Evolutionary conservation across 2,113 vertebrate species (phyloP).

Genomic region (Oncorhynchus mykiss): DNA sequence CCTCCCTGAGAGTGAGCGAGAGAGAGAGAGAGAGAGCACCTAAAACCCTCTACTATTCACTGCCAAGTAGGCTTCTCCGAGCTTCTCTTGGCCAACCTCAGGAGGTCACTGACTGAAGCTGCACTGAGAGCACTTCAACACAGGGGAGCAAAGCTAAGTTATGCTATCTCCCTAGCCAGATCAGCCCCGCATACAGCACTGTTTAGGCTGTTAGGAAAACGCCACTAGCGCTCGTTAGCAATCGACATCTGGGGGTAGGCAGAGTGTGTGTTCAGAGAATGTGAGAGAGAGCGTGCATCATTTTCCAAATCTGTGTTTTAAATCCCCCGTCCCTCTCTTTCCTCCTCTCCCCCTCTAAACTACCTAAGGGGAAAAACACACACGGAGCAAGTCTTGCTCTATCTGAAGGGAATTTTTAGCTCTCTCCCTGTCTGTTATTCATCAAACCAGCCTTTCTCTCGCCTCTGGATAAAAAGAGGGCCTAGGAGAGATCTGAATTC

Average conservation of each 20-base stretch:
- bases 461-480: background rate
- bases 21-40: too few relatives aligned
- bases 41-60: too few relatives aligned
- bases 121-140: background rate
- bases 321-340: background rate
- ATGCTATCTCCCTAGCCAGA: background rate
- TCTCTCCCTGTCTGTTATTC: background rate
- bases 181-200: background rate
- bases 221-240: background rate
- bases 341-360: background rate
- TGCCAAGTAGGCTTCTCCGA: too few relatives aligned
- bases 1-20: too few relatives aligned
- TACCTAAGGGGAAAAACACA: background rate
- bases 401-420: background rate
- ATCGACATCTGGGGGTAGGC: background rate
- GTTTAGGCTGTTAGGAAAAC: background rate
- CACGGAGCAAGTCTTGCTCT: background rate
- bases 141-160: background rate
- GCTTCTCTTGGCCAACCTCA: too few relatives aligned
- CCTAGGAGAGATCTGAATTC: background rate
- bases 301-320: background rate
- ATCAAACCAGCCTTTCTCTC: background rate
- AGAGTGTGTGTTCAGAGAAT: background rate
- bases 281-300: background rate
- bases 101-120: too few relatives aligned